Evolutionary conservation across 2,113 vertebrate genomes (phyloP).

Genomic region (Bubalus kerabau): DNA sequence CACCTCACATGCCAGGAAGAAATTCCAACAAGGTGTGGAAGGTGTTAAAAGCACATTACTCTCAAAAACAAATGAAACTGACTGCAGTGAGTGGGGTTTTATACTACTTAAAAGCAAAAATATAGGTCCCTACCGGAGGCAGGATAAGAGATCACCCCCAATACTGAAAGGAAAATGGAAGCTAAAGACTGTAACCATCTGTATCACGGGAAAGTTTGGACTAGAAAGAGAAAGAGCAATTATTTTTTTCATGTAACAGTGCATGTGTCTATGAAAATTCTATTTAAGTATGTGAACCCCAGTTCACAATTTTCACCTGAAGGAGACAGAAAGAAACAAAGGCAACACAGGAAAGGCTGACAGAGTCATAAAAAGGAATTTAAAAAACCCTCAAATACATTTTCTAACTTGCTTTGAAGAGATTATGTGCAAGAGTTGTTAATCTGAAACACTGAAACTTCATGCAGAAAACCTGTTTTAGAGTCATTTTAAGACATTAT

Average conservation of each 20-base stretch:
- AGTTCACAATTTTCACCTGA: neutral
- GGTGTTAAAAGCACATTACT: neutral
- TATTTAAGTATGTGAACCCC: neutral
- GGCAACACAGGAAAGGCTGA: neutral
- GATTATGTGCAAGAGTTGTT: neutral
- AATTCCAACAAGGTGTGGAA: neutral
- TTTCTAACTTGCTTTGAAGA: constrained; percentile 25
- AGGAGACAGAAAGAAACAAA: constrained; percentile 29
- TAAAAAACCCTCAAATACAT: neutral
- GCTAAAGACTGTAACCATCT: neutral
- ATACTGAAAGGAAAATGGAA: neutral
- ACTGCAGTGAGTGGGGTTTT: neutral
- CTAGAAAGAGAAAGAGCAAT: neutral
- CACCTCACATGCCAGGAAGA: neutral
- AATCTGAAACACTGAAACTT: constrained; percentile 7
- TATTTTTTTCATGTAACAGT: neutral
- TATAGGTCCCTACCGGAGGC: neutral
- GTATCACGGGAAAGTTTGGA: neutral
- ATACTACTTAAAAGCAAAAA: neutral
- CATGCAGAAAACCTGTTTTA: constrained; percentile 4
- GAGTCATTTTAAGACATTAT: neutral
- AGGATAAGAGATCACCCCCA: neutral
- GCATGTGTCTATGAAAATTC: neutral
- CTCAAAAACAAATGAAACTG: constrained; percentile 14
- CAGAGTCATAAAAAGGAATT: neutral